Base-by-base conservation (phyloP, 2,113 vertebrate species). In the Corydoras sp. region DNA sequence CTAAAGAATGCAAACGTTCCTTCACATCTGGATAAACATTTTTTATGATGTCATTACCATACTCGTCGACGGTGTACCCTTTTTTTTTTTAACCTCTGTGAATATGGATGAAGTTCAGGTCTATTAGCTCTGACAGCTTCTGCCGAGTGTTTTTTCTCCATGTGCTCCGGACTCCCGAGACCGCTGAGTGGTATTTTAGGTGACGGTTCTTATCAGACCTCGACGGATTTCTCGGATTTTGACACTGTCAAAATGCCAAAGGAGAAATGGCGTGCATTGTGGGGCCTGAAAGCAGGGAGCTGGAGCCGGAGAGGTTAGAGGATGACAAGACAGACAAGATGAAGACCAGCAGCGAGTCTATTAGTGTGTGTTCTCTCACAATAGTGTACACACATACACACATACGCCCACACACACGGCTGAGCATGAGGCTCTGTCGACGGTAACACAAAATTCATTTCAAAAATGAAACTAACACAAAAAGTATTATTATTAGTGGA, bases 141-240 rank as follows among this genome's bases (percentile, higher is more conserved):
- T 63, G 66, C n/a, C 48, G 63, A 29, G 59, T 76, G 15, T 29
- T 51, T 77, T 74, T 76, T 73, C 61, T 58, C 24, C n/a, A 24
- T 48, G 54, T 32, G 24, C 24, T 30, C 10, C 14, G 32, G 24
- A 50, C 69, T 61, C 65, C 56, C 53, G 35, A 51, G 66, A 58
- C 60, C 71, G 60, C 60, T 53, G 75, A 72, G 69, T 72, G 75
- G 72, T 80, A 77, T 77, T 77, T 77, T 77, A 63, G 69, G 74
- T 74, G 67, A 62, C 59, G 18, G 31, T 60, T 68, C 78, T 80
- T 80, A 80, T 80, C 78, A 72, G 48, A 68, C 59, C 30, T 71
- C 29, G 58, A 54, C 4, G 68, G 54, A 55, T 61, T 68, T 68
- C 64, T 69, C 15, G 48, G 72, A 65, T 64, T 66, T 53, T 68